phyloP scores from a whole-genome alignment of 1,140 invertebrate genomes.

The Medauroidea extradentata region DNA sequence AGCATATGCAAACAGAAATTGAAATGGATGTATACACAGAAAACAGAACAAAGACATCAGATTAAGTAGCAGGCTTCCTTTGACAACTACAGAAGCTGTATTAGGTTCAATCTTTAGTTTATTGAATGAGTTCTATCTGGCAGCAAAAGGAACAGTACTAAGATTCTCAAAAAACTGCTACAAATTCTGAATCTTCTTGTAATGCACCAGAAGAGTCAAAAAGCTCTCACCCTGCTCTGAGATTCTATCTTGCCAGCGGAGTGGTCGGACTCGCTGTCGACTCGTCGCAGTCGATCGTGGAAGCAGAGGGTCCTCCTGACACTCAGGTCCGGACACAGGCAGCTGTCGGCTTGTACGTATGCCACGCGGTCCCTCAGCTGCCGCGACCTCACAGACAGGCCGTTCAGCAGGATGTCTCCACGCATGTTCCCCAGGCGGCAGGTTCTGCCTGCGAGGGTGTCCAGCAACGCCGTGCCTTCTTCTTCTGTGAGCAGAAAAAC shows the following conservation, averaged over 20 bases:
- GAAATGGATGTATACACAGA: too few species aligned
- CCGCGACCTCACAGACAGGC: slow-evolving; percentile 57
- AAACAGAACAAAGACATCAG: too few species aligned
- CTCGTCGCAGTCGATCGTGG: slow-evolving; percentile 33
- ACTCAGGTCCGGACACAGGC: slow-evolving; percentile 44
- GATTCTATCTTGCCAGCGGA: slow-evolving; percentile 51
- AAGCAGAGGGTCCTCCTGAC: slow-evolving; percentile 49
- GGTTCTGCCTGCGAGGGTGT: slow-evolving; percentile 67
- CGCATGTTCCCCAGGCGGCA: slow-evolving; percentile 36
- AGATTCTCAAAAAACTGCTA: too few species aligned
- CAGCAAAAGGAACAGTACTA: too few species aligned
- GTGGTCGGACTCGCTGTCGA: too few species aligned
- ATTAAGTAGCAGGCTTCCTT: too few species aligned
- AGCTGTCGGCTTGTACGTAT: slow-evolving; percentile 29
- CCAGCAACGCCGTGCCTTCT: slow-evolving; percentile 76
- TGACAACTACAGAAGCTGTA: too few species aligned
- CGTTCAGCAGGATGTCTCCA: slow-evolving; percentile 83
- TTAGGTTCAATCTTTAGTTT: too few species aligned
- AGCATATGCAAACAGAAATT: too few species aligned
- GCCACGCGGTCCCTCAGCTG: slow-evolving; percentile 50
- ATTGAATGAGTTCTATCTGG: too few species aligned
- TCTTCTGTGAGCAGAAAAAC: slow-evolving; percentile 47
- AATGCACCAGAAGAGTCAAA: too few species aligned
- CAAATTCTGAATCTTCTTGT: too few species aligned
- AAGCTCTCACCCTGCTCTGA: slow-evolving; percentile 51